These are phyloP conservation scores for Ctenodactylus gundi DNA, from an alignment of 2,113 vertebrate genomes.

Conservation along the genomic window DNA sequence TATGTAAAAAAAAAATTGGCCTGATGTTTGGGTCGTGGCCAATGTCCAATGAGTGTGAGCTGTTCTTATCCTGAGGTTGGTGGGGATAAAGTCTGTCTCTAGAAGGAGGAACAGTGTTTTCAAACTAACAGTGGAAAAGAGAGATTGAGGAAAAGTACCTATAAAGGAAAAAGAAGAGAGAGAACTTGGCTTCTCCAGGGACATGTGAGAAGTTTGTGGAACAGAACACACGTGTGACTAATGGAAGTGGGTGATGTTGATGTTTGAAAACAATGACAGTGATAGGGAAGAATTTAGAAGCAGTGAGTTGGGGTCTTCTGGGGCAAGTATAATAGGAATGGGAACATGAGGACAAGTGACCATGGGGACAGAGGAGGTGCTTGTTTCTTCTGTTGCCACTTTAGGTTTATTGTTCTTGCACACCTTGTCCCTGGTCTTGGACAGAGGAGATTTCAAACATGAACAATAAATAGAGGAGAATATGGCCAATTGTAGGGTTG, in stretches of 20 bases:
- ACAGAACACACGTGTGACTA: not conserved
- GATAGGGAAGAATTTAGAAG: not conserved
- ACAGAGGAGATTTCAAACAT: not conserved
- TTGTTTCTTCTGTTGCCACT: not conserved
- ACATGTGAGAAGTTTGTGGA: not conserved
- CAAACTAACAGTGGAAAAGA: not conserved
- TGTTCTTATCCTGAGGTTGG: not conserved
- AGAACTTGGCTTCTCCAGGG: not conserved
- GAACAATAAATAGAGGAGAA: not conserved
- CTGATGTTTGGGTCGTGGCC: not conserved
- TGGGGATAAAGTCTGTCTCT: not conserved
- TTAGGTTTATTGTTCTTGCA: not conserved
- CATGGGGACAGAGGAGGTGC: not conserved
- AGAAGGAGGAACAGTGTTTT: not conserved
- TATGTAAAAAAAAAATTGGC: not conserved
- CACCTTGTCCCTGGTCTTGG: not conserved
- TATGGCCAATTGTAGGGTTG: not conserved
- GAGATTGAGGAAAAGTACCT: not conserved
- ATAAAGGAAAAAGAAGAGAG: not conserved
- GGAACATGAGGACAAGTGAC: accelerated
- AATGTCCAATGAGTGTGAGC: not conserved
- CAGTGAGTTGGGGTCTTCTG: not conserved
- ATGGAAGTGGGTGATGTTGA: not conserved
- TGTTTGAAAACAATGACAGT: not conserved
- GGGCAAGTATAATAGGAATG: not conserved